These are phyloP conservation scores for Terrapene triunguis DNA, from an alignment of 2,113 vertebrate genomes.

Conservation along the genomic window DNA sequence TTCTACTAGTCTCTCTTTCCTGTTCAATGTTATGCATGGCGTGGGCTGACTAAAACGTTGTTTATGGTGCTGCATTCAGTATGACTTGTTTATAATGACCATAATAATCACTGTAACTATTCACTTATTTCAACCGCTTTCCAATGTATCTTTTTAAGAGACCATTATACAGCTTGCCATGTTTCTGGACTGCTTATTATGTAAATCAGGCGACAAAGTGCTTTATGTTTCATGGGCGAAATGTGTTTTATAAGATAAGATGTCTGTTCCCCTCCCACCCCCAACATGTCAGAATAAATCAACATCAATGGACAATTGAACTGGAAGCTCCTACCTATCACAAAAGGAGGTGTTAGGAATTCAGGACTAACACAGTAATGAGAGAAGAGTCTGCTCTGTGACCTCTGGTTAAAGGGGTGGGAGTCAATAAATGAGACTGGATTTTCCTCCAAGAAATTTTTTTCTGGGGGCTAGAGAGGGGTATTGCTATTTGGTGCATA, in stretches of 20 bases:
- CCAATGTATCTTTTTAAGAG: background rate
- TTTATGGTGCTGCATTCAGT: background rate
- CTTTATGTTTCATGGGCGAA: constrained; percentile 30
- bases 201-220: constrained; percentile 23
- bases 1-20: background rate
- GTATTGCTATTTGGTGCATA: background rate
- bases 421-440: background rate
- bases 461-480: background rate
- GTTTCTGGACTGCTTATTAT: constrained; percentile 39
- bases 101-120: background rate
- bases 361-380: background rate
- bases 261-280: background rate
- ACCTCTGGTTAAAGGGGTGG: background rate
- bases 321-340: background rate
- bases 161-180: constrained; percentile 16
- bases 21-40: background rate
- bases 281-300: constrained; percentile 29
- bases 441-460: background rate
- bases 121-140: constrained; percentile 36
- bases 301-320: constrained; percentile 18
- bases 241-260: constrained; percentile 71
- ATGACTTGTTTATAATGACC: constrained; percentile 5
- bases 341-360: background rate
- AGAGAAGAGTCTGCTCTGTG: background rate
- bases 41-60: background rate